A percentile compares a stretch with the other conserved stretches of the same genome.
Evolutionary conservation across 2,113 vertebrate genomes (phyloP).

Genomic region (Limanda limanda): DNA sequence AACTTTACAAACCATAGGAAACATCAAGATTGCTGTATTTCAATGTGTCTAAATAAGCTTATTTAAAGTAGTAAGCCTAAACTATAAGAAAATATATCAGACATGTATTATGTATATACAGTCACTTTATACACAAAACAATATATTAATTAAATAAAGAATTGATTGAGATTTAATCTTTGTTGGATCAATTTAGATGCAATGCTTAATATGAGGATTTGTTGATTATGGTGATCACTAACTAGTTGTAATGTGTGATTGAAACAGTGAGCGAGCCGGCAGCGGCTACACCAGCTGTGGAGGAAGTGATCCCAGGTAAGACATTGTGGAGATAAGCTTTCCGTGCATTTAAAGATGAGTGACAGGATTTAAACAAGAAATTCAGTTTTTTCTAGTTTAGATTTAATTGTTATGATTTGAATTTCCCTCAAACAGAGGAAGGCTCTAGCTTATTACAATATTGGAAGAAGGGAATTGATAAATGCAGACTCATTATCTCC

Average conservation of each 20-base stretch:
- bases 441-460: too few relatives aligned
- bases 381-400: background rate
- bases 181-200: background rate
- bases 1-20: too few relatives aligned
- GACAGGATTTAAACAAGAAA: too few relatives aligned
- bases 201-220: background rate
- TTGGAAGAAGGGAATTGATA: background rate
- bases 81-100: too few relatives aligned
- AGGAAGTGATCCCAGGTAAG: slow-evolving; percentile 36
- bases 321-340: slow-evolving; percentile 3
- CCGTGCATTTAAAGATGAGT: slow-evolving; percentile 26
- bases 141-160: too few relatives aligned
- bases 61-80: too few relatives aligned
- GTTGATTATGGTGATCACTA: background rate
- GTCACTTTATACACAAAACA: too few relatives aligned
- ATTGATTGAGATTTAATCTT: too few relatives aligned
- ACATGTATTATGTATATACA: too few relatives aligned
- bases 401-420: background rate
- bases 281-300: background rate
- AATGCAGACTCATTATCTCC: too few relatives aligned
- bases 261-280: background rate
- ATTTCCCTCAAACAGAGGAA: too few relatives aligned
- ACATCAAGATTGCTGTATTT: background rate
- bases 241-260: slow-evolving; percentile 20
- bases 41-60: background rate